Conservation (phyloP, 2,113 vertebrate genomes). For the Triplophysa siluroides region DNA sequence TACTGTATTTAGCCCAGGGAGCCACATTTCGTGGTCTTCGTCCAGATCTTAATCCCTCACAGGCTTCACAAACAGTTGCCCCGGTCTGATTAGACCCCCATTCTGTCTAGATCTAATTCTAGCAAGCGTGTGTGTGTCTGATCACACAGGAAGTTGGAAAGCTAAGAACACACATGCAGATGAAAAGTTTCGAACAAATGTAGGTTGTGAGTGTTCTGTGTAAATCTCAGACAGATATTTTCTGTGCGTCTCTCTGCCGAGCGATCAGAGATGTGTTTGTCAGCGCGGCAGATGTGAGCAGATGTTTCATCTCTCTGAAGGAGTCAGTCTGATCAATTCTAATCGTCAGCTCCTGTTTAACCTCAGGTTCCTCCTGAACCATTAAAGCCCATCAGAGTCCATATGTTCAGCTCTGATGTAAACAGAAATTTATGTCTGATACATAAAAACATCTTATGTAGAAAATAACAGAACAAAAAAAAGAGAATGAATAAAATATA, state of each 20-base stretch:
- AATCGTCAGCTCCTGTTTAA: slow-evolving; percentile 53
- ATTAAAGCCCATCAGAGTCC: slow-evolving; percentile 56
- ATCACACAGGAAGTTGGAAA: too few relatives aligned
- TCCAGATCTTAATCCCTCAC: too few relatives aligned
- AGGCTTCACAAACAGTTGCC: too few relatives aligned
- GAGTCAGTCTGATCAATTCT: slow-evolving; percentile 55
- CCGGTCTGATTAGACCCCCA: too few relatives aligned
- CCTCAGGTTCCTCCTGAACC: slow-evolving; percentile 60
- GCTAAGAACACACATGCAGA: too few relatives aligned
- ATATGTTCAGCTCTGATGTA: slow-evolving; percentile 49
- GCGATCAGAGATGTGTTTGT: not conserved
- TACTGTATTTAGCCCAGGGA: too few relatives aligned
- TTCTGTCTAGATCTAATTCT: too few relatives aligned
- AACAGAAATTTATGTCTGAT: not conserved
- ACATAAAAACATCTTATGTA: not conserved
- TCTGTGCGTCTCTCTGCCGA: not conserved
- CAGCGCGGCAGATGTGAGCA: slow-evolving; percentile 39
- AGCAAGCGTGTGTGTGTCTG: too few relatives aligned
- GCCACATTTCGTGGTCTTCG: too few relatives aligned
- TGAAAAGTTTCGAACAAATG: too few relatives aligned
- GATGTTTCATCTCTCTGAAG: slow-evolving; percentile 57
- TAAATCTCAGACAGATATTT: not conserved
- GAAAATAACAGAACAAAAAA: not conserved
- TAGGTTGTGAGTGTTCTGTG: not conserved
- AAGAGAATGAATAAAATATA: too few relatives aligned